phyloP scores from a whole-genome alignment of 2,888 invertebrate species.

The Caenorhabditis angaria region DNA sequence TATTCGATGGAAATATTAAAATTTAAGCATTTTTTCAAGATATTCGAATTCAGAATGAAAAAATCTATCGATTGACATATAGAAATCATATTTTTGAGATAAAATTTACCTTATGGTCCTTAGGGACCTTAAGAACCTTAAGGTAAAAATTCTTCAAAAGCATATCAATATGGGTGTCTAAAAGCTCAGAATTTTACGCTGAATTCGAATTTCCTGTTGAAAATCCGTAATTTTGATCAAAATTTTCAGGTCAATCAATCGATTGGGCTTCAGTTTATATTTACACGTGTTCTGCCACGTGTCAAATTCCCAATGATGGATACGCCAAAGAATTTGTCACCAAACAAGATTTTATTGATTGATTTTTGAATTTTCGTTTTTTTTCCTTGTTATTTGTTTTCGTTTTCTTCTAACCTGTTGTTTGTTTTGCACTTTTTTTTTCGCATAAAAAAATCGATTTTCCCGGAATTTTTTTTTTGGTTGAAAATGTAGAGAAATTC shows the following conservation, averaged over 20 bases:
- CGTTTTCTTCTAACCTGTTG: not conserved
- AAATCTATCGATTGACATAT: too few relatives aligned
- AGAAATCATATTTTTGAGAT: too few relatives aligned
- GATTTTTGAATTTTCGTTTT: not conserved
- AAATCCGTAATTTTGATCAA: not conserved
- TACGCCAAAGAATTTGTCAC: conserved; percentile 76
- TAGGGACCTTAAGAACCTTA: too few relatives aligned
- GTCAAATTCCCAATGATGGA: conserved; percentile 76
- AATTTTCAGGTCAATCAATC: conserved; percentile 73
- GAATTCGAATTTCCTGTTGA: too few relatives aligned
- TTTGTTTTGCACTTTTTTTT: not conserved
- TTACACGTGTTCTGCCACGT: conserved; percentile 86
- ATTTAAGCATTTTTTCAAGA: too few relatives aligned
- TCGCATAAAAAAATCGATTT: not conserved
- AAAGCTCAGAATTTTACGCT: too few relatives aligned
- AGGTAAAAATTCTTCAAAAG: too few relatives aligned
- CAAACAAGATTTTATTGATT: conserved; percentile 64
- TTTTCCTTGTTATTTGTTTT: conserved; percentile 2
- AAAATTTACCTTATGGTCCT: too few relatives aligned
- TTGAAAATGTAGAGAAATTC: too few relatives aligned
- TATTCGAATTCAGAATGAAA: too few relatives aligned
- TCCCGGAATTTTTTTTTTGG: not conserved
- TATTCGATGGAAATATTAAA: too few relatives aligned
- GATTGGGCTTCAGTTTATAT: conserved; percentile 91
- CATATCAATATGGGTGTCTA: too few relatives aligned